Percentiles rank a stretch among this genome's conserved stretches.
phyloP scores from a whole-genome alignment of 2,113 vertebrate genomes.

The Ciconia boyciana region DNA sequence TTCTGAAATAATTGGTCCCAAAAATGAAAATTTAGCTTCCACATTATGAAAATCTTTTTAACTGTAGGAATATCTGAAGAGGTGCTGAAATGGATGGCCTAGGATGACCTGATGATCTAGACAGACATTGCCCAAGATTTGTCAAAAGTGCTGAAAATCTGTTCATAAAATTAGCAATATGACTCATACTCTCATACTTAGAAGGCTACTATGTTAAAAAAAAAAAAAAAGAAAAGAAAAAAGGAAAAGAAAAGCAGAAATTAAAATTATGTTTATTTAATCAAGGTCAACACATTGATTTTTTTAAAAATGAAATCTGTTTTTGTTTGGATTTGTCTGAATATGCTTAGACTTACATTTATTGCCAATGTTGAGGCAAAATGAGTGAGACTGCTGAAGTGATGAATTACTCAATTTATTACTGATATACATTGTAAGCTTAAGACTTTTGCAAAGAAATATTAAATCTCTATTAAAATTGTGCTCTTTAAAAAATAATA shows the following conservation, averaged over 20 bases:
- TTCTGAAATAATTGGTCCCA: neutral
- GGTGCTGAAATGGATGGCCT: neutral
- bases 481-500: neutral
- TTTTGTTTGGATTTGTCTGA: neutral
- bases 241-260: neutral
- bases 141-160: neutral
- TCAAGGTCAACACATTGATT: neutral
- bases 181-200: neutral
- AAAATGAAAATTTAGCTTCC: neutral
- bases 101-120: neutral
- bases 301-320: neutral
- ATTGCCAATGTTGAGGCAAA: neutral
- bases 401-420: neutral
- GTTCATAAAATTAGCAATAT: neutral
- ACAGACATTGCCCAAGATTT: neutral
- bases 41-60: neutral
- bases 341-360: neutral
- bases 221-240: neutral
- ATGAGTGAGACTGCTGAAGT: neutral
- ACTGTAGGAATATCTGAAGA: neutral
- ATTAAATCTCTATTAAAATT: neutral
- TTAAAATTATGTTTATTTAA: neutral
- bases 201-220: neutral
- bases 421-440: neutral
- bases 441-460: neutral